Evolutionary conservation across 2,888 invertebrate genomes (phyloP).

Genomic region (Seira ritae): DNA sequence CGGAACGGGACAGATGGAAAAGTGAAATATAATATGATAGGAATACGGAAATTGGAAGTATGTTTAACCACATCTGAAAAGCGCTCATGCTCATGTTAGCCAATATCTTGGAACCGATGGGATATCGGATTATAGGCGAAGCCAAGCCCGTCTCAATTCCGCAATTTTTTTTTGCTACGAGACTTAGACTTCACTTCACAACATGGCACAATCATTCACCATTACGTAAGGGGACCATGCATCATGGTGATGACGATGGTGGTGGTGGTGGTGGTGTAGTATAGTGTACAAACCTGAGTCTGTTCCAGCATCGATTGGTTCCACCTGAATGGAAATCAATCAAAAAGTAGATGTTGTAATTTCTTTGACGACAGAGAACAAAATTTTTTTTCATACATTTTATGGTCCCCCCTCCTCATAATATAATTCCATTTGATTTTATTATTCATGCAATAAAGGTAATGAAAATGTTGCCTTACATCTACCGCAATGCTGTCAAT

Average conservation of each 20-base stretch:
- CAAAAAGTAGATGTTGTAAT: conserved; percentile 53
- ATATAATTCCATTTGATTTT: no score
- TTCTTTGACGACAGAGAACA: conserved; percentile 12
- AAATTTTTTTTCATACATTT: no score
- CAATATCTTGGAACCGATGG: neutral
- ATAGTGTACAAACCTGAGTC: conserved; percentile 74
- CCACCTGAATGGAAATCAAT: conserved; percentile 74
- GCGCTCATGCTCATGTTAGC: neutral
- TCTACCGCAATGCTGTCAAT: conserved; percentile 70
- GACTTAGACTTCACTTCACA: neutral
- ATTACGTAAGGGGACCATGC: neutral
- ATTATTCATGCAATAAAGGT: no score
- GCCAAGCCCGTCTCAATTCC: neutral
- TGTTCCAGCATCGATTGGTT: conserved; percentile 77
- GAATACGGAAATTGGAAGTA: conserved; percentile 30
- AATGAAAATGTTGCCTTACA: conserved; percentile 67
- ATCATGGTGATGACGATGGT: conserved; percentile 3
- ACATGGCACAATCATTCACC: neutral
- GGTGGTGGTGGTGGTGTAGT: neutral
- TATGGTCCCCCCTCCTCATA: no score
- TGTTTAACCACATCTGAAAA: neutral
- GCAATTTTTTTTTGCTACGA: no score
- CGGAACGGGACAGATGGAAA: neutral
- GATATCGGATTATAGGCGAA: neutral
- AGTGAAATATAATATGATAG: conserved; percentile 30